Percentiles rank a stretch among this genome's conserved stretches.
phyloP scores from a whole-genome alignment of 2,113 vertebrate species.

The Oophaga pumilio region DNA sequence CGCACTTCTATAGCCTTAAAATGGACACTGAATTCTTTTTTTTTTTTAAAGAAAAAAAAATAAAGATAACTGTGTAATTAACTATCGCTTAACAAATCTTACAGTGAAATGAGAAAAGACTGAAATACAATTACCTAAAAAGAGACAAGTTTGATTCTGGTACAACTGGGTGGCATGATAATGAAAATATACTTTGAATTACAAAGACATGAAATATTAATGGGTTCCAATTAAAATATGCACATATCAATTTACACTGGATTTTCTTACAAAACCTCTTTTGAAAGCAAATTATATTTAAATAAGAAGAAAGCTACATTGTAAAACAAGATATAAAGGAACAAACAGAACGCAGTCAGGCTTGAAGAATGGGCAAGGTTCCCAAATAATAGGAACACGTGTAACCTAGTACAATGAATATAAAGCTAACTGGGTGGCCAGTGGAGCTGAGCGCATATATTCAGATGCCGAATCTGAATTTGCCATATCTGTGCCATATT shows the following conservation, averaged over 20 bases:
- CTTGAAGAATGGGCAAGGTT: background rate
- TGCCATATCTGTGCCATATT: too few relatives aligned
- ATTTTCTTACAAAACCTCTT: background rate
- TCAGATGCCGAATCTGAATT: too few relatives aligned
- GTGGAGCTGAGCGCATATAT: too few relatives aligned
- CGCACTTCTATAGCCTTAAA: conserved; percentile 20
- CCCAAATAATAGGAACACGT: background rate
- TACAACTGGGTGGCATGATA: conserved; percentile 38
- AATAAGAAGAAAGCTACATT: background rate
- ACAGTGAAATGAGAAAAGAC: background rate
- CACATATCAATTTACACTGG: conserved; percentile 14
- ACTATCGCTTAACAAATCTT: conserved; percentile 48
- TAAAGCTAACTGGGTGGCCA: too few relatives aligned
- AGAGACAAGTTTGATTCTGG: conserved; percentile 18
- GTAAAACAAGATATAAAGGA: conserved; percentile 9
- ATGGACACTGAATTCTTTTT: conserved; percentile 14
- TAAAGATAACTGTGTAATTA: conserved; percentile 44
- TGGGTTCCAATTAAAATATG: conserved; percentile 34
- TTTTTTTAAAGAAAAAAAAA: too few relatives aligned
- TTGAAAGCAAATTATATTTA: conserved; percentile 12
- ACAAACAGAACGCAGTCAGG: background rate
- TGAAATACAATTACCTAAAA: conserved; percentile 44
- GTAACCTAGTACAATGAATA: too few relatives aligned
- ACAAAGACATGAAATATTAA: conserved; percentile 31
- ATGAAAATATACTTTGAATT: conserved; percentile 33